phyloP scores from a whole-genome alignment of 2,888 invertebrate genomes.

The Tenthredo scrophulariae region DNA sequence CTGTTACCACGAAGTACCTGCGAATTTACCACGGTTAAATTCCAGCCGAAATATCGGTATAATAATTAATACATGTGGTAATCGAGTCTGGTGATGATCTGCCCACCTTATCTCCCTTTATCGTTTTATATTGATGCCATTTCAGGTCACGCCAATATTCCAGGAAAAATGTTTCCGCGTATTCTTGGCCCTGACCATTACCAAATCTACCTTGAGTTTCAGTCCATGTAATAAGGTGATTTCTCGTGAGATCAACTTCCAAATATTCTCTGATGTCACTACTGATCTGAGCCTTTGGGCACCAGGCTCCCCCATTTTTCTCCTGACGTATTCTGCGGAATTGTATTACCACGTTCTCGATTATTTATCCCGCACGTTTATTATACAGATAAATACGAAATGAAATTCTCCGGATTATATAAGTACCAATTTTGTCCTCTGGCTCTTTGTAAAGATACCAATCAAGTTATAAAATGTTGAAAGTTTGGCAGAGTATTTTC shows the following conservation, averaged over 20 bases:
- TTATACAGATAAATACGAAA: background rate
- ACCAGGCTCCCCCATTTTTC: slow-evolving; percentile 95
- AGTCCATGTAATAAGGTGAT: slow-evolving; percentile 90
- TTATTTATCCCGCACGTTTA: background rate
- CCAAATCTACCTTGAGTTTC: slow-evolving; percentile 96
- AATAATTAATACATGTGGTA: background rate
- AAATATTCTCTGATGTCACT: slow-evolving; percentile 89
- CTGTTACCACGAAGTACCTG: slow-evolving; percentile 88
- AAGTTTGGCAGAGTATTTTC: too few relatives aligned
- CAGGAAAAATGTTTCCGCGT: slow-evolving; percentile 89
- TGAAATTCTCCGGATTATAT: background rate
- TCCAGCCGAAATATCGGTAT: background rate
- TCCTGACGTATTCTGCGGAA: slow-evolving; percentile 89
- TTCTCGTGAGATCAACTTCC: slow-evolving; percentile 87
- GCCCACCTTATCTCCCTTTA: slow-evolving; percentile 88
- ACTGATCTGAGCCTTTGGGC: slow-evolving; percentile 90
- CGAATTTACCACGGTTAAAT: slow-evolving; percentile 68
- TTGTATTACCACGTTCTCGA: slow-evolving; percentile 17
- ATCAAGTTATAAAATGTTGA: too few relatives aligned
- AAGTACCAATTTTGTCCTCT: background rate
- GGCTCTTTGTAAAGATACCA: background rate
- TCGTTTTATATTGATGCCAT: slow-evolving; percentile 91
- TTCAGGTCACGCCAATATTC: slow-evolving; percentile 89
- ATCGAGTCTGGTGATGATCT: background rate
- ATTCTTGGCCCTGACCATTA: slow-evolving; percentile 94